phyloP scores from a whole-genome alignment of 2,797 vertebrate species.

The Tarsius wallacei region DNA sequence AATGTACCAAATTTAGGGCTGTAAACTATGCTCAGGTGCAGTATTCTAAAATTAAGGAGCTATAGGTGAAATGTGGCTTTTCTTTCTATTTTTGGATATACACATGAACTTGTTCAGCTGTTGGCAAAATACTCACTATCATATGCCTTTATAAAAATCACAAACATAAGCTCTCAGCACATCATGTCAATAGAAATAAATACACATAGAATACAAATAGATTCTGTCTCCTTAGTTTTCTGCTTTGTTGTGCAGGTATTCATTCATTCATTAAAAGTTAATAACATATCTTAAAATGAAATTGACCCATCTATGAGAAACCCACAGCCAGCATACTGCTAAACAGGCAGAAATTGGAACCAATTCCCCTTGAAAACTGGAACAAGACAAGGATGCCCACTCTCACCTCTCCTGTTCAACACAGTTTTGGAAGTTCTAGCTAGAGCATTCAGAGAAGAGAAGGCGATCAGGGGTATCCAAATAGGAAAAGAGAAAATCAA shows the following conservation, averaged over 20 bases:
- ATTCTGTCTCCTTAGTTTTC: neutral
- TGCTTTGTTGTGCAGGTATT: constrained; percentile 9
- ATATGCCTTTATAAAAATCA: neutral
- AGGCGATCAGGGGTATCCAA: too few relatives aligned
- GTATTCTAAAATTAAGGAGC: neutral
- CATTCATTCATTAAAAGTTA: neutral
- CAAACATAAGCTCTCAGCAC: neutral
- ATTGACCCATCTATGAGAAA: too few relatives aligned
- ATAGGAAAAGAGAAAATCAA: too few relatives aligned
- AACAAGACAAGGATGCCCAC: too few relatives aligned
- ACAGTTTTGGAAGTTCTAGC: too few relatives aligned
- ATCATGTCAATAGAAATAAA: neutral
- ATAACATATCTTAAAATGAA: constrained; percentile 2
- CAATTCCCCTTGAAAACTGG: too few relatives aligned
- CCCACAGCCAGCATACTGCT: too few relatives aligned
- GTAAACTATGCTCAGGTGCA: neutral
- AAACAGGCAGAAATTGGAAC: too few relatives aligned
- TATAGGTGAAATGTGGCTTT: neutral
- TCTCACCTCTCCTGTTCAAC: too few relatives aligned
- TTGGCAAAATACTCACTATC: neutral
- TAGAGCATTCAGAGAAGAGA: too few relatives aligned
- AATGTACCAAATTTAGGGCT: neutral
- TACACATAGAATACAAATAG: neutral
- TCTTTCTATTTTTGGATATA: neutral
- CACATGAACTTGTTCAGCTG: neutral